phyloP scores from a whole-genome alignment of 2,797 vertebrate species.

The Pogonophryne albipinna region DNA sequence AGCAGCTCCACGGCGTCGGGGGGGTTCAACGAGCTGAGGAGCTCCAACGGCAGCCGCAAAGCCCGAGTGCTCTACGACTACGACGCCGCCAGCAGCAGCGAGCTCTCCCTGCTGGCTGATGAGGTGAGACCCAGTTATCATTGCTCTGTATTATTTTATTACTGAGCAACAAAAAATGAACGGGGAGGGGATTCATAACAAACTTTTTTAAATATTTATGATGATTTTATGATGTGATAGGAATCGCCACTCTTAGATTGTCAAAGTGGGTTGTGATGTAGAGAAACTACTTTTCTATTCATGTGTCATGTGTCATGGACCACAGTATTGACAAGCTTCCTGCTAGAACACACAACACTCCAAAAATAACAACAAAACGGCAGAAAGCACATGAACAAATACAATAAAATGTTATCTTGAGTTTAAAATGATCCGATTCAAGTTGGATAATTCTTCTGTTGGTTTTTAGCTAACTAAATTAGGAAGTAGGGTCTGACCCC shows the following conservation, averaged over 20 bases:
- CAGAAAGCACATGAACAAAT: too few relatives aligned
- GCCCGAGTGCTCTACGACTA: slow-evolving; percentile 99
- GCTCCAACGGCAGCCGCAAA: slow-evolving; percentile 91
- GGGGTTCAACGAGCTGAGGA: slow-evolving; percentile 90
- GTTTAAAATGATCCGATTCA: too few relatives aligned
- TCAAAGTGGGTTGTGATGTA: too few relatives aligned
- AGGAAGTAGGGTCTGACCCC: neutral
- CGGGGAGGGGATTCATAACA: neutral
- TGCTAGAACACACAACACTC: too few relatives aligned
- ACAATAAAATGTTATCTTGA: too few relatives aligned
- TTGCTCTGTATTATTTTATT: neutral
- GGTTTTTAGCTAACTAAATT: neutral
- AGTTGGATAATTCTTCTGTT: too few relatives aligned
- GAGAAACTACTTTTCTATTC: too few relatives aligned
- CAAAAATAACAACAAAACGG: too few relatives aligned
- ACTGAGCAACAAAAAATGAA: neutral
- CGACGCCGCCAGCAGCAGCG: slow-evolving; percentile 96
- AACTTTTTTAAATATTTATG: neutral
- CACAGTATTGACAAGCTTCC: too few relatives aligned
- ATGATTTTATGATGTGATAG: neutral
- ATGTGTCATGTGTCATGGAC: too few relatives aligned
- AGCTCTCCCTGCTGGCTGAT: slow-evolving; percentile 97
- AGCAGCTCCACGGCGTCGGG: slow-evolving; percentile 81
- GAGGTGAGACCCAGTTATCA: slow-evolving; percentile 86
- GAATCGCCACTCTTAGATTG: too few relatives aligned